Conservation (phyloP, 2,113 vertebrate species). For the Paratilapia polleni region DNA sequence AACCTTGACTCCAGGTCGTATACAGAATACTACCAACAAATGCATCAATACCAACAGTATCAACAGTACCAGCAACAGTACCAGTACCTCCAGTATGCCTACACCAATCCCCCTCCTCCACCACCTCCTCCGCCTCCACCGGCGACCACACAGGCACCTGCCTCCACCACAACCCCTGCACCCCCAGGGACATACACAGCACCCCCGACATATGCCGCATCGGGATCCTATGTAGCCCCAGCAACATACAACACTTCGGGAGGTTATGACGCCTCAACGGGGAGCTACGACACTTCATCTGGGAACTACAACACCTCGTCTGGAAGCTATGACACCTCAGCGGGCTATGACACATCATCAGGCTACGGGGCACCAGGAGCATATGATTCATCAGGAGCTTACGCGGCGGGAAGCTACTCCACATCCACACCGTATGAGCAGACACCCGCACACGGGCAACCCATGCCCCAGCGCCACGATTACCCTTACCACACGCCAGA, state of each 20-base stretch:
- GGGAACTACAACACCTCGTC: constrained; percentile 61
- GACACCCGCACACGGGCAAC: constrained; percentile 84
- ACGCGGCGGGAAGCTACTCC: constrained; percentile 73
- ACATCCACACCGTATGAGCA: constrained; percentile 84
- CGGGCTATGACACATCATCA: constrained; percentile 66
- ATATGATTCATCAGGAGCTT: constrained; percentile 76
- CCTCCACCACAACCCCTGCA: constrained; percentile 55
- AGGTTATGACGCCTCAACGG: constrained; percentile 52
- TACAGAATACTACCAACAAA: constrained; percentile 83
- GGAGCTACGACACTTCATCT: constrained; percentile 57
- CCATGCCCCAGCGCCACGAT: constrained; percentile 81
- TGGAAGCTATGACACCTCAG: constrained; percentile 56
- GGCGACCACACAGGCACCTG: constrained; percentile 60
- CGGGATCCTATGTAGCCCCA: constrained; percentile 57
- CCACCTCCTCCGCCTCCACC: constrained; percentile 65
- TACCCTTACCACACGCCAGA: constrained; percentile 84
- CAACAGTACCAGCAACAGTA: constrained; percentile 83
- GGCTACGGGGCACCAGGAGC: constrained; percentile 69
- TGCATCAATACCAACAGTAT: constrained; percentile 83
- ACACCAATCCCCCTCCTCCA: constrained; percentile 76
- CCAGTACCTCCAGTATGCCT: constrained; percentile 82
- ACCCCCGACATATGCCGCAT: constrained; percentile 61
- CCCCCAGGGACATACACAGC: constrained; percentile 73
- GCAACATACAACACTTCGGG: constrained; percentile 61
- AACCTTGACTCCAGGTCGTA: constrained; percentile 74